Base-by-base conservation (phyloP, 2,113 vertebrate genomes). In the Piprites chloris region DNA sequence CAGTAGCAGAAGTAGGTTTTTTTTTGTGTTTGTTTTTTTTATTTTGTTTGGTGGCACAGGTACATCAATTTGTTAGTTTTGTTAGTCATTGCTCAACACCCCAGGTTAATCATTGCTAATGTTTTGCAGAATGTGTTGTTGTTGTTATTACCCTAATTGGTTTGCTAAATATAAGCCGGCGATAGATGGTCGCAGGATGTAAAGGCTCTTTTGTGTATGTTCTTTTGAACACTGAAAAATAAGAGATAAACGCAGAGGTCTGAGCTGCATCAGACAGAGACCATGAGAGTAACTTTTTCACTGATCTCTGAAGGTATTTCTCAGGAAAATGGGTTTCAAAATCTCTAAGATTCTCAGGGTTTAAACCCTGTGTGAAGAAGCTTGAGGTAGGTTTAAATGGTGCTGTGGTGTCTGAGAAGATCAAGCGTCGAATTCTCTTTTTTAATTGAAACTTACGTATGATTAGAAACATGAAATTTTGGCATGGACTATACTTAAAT, bases 361-460 rank as follows among this genome's bases (percentile, higher is more conserved):
- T 47, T 69, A 37, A 80, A 15, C 12, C 7, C 3, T 23, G 0
- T 0, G 0, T 52, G 32, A 42, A 20, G 6, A 3, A 56, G 30
- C 8, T 9, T 65, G 12, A 67, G 3, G 16, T 20, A 37, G 2
- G 5, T 69, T 61, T 82, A 13, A 93, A 21, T 1, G 1, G 14
- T n/a, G 19, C 7, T 33, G 14, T 69, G 0, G 5, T 66, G 75
- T 2, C 13, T 27, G 26, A 74, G 27, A 73, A 80, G 14, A 69
- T 1, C 0, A 1, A 82, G 24, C 26, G 4, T 14, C 20, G 50
- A 61, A 47, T 39, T 1, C 35, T 3, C 6, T 35, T 58, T 82
- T 49, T 44, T 4, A 41, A 44, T 15, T 89, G 1, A 74, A 83
- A 52, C 14, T 16, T 26, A n/a, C 6, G 4, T 33, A 8, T 27